Conservation (phyloP, 2,888 invertebrate species). For the Polydrusus pterygomalis region DNA sequence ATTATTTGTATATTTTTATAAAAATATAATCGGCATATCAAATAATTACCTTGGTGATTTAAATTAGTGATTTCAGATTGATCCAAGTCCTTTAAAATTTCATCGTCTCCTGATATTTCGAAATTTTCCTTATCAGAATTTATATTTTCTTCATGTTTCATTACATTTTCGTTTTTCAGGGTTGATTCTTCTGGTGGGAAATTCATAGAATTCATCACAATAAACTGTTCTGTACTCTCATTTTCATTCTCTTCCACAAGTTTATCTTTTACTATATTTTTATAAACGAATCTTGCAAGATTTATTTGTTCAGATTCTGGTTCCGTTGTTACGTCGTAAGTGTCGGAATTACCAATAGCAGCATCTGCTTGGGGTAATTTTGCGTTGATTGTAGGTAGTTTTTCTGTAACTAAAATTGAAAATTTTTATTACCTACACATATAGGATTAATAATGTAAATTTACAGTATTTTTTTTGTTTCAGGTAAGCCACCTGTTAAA, state of each 20-base stretch:
- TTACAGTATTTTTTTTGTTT: too few species aligned
- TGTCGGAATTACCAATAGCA: not conserved
- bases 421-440: too few species aligned
- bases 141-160: not conserved
- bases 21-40: too few species aligned
- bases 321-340: slow-evolving; percentile 26
- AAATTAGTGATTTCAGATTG: slow-evolving; percentile 19
- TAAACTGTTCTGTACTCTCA: not conserved
- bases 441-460: not conserved
- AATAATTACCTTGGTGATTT: slow-evolving; percentile 34
- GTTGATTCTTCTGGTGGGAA: not conserved
- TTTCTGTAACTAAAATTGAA: slow-evolving; percentile 36
- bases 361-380: not conserved
- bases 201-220: not conserved
- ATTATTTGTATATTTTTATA: too few species aligned
- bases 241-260: not conserved
- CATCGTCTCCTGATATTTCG: not conserved
- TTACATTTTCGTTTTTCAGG: not conserved
- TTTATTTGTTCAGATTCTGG: slow-evolving; percentile 38
- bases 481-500: too few species aligned
- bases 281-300: slow-evolving; percentile 20
- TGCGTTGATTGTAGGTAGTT: not conserved
- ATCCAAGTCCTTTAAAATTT: not conserved
- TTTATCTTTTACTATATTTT: slow-evolving; percentile 33
- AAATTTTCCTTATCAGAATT: not conserved